Percentiles rank a stretch among this genome's conserved stretches.
Evolutionary conservation across 2,888 invertebrate genomes (phyloP).

Genomic region (Conistra vaccinii): DNA sequence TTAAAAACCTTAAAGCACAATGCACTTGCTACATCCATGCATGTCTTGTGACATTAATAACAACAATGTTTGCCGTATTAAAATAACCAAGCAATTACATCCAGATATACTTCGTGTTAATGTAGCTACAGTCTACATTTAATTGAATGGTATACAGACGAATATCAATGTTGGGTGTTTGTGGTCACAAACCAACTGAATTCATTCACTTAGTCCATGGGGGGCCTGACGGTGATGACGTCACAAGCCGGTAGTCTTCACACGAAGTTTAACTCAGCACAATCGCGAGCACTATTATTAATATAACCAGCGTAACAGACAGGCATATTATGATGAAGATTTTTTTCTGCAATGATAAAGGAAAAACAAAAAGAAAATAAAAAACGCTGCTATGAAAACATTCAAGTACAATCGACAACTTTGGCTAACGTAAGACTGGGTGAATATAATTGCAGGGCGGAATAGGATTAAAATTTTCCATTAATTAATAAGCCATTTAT

Average conservation of each 20-base stretch:
- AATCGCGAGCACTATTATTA: constrained; percentile 93
- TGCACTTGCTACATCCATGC: constrained; percentile 61
- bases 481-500: not conserved
- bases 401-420: constrained; percentile 52
- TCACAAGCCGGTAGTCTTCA: constrained; percentile 69
- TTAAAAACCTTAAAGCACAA: constrained; percentile 56
- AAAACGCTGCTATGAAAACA: constrained; percentile 73
- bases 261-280: constrained; percentile 76
- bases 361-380: constrained; percentile 89
- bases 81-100: constrained; percentile 61
- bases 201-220: constrained; percentile 65
- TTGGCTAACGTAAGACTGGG: not conserved
- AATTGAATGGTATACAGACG: constrained; percentile 67
- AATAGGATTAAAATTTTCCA: not conserved
- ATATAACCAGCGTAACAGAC: constrained; percentile 94
- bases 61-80: constrained; percentile 49
- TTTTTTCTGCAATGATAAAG: constrained; percentile 95
- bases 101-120: constrained; percentile 57
- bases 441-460: not conserved
- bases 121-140: constrained; percentile 55
- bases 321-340: constrained; percentile 97
- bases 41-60: constrained; percentile 52
- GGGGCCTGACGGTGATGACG: constrained; percentile 66
- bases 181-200: constrained; percentile 69
- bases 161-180: constrained; percentile 72